phyloP scores from a whole-genome alignment of 2,113 vertebrate species.

The Passer montanus region DNA sequence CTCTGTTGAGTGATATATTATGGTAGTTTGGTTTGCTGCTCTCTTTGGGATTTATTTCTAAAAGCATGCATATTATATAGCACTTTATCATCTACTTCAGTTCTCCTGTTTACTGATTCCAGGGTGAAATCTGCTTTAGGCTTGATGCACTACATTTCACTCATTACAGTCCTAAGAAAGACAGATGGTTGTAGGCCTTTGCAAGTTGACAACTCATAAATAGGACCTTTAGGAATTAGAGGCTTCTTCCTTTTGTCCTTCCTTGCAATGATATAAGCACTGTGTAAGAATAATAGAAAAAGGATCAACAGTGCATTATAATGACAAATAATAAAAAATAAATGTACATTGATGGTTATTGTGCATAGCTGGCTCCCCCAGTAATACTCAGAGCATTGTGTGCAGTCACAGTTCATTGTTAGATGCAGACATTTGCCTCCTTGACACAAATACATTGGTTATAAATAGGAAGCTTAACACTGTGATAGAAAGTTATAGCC shows the following conservation, averaged over 20 bases:
- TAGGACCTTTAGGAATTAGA: neutral
- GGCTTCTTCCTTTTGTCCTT: neutral
- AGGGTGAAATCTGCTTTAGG: neutral
- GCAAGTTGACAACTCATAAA: neutral
- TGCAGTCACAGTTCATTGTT: neutral
- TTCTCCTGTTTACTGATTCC: neutral
- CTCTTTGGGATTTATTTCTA: conserved; percentile 5
- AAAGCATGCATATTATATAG: neutral
- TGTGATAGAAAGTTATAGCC: neutral
- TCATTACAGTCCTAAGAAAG: neutral
- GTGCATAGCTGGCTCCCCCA: neutral
- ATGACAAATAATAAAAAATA: neutral
- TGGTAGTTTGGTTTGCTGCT: neutral
- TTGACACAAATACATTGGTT: neutral
- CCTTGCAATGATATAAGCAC: neutral
- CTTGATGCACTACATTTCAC: neutral
- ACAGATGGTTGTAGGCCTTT: neutral
- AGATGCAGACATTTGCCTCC: neutral
- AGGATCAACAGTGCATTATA: neutral
- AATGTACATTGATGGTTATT: neutral
- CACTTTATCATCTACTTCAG: neutral
- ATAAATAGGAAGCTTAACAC: neutral
- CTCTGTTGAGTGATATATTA: neutral
- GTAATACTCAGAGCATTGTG: neutral
- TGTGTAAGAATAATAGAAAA: neutral